Evolutionary conservation across 2,113 vertebrate species (phyloP).

Genomic region (Nestor notabilis): DNA sequence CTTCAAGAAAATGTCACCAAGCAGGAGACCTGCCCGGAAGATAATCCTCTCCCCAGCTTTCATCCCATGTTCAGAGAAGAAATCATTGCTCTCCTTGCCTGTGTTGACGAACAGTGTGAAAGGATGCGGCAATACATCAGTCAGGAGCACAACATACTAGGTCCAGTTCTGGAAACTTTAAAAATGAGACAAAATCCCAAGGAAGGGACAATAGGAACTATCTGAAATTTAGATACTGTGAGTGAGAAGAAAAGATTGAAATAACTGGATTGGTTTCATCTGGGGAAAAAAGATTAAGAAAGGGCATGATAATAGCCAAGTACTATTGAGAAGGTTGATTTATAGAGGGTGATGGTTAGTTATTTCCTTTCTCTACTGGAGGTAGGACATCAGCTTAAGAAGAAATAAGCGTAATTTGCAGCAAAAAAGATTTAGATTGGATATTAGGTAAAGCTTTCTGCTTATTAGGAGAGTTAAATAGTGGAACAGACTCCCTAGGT

Average conservation of each 20-base stretch:
- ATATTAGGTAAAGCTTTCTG: background rate
- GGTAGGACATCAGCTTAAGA: background rate
- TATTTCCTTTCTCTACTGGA: background rate
- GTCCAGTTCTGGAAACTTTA: background rate
- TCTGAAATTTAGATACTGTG: background rate
- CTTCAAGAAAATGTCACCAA: background rate
- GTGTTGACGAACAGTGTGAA: background rate
- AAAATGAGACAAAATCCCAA: background rate
- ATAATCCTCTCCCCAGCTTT: background rate
- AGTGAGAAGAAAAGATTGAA: background rate
- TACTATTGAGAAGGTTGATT: background rate
- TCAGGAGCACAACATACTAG: background rate
- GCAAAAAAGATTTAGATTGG: background rate
- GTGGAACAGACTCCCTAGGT: background rate
- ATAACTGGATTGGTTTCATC: background rate
- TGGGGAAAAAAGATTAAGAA: background rate
- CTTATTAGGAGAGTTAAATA: background rate
- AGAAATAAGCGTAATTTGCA: conserved; percentile 21
- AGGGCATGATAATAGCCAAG: background rate
- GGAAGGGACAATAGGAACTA: background rate
- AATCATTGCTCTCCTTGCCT: background rate
- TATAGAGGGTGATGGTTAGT: background rate
- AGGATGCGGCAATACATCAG: background rate
- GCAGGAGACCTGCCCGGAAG: background rate
- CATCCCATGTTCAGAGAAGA: background rate